These are phyloP conservation scores for Electrophaes corylata DNA, from an alignment of 2,888 invertebrate species.

Conservation along the genomic window DNA sequence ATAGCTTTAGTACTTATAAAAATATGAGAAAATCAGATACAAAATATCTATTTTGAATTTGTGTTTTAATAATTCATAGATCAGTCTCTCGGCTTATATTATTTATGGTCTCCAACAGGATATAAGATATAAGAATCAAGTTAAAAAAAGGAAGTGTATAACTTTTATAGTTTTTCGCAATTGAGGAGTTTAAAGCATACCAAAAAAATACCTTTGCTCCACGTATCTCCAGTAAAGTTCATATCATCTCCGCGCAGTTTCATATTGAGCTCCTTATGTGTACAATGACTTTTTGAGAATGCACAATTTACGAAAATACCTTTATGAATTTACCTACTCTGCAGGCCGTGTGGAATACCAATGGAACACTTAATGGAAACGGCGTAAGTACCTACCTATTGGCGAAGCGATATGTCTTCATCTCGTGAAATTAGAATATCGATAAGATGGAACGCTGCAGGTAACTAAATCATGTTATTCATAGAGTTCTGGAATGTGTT, in stretches of 20 bases:
- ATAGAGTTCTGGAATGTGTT: neutral
- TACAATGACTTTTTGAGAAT: constrained; percentile 30
- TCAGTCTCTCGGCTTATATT: too few species aligned
- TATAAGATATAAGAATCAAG: neutral
- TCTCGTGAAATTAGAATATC: constrained; percentile 9
- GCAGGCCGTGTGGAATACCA: constrained; percentile 14
- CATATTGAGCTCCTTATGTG: constrained; percentile 30
- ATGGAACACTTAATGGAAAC: constrained; percentile 12
- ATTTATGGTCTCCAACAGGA: neutral
- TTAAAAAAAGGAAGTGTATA: neutral
- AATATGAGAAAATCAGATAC: too few species aligned
- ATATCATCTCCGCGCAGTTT: constrained; percentile 15
- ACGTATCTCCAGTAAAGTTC: constrained; percentile 22
- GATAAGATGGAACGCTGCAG: neutral
- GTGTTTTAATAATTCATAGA: too few species aligned
- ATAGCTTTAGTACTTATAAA: too few species aligned
- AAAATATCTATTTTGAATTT: neutral
- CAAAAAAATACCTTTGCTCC: neutral
- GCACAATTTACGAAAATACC: constrained; percentile 29
- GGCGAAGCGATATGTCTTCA: constrained; percentile 9
- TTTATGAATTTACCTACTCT: constrained; percentile 34
- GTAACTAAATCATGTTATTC: neutral
- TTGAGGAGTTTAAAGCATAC: neutral
- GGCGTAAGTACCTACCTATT: constrained; percentile 2
- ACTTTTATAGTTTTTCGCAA: neutral